Evolutionary conservation across 1,140 invertebrate genomes (phyloP), one percentile per base, ranked within the genome.

Genomic region (Diachasma alloeum): DNA sequence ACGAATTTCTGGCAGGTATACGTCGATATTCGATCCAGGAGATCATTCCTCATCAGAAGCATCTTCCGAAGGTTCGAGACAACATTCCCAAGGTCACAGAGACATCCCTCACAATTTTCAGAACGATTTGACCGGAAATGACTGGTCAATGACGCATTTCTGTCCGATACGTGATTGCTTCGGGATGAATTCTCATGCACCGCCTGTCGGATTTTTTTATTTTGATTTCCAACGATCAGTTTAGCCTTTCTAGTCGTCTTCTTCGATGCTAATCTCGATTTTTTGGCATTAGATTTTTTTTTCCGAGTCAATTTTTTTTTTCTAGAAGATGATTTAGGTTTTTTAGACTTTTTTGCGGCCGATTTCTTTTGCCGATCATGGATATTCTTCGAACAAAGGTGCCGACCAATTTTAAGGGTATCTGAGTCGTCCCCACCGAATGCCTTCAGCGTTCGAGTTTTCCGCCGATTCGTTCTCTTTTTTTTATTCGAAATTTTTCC

Each of bases 1-100:
- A 76, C 72, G 63, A 78, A 87, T 74, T 80, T 82, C 24, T 56
- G 76, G 59, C 86, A 87, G 68, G 83, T 76, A 68, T 84, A 84
- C 37, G 74, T 59, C 9, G 46, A 72, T 67, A 87, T 85, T 72
- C 79, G 76, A 44, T 74, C 75, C 1, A 85, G 67, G 8, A 84
- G 74, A 77, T 83, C 81, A 36, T 76, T 81, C 74, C 73, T 78
- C 22, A 69, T 67, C 6, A 78, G 66, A 26, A 86, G 39, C 48
- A 86, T 77, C 44, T 75, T 79, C 31, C 74, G 83, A 19, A 87
- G 68, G 13, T 81, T 79, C 3, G 36, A 42, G 46, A 86, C 59
- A 4, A 74, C 80, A 9, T 82, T 71, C 13, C 53, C 75, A 0
- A 86, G 53, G 24, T 86, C 80, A 63, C 85, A 87, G 69, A 87